Percentiles rank a stretch among this genome's conserved stretches.
Evolutionary conservation across 2,113 vertebrate species (phyloP).

Genomic region (Heptranchias perlo): DNA sequence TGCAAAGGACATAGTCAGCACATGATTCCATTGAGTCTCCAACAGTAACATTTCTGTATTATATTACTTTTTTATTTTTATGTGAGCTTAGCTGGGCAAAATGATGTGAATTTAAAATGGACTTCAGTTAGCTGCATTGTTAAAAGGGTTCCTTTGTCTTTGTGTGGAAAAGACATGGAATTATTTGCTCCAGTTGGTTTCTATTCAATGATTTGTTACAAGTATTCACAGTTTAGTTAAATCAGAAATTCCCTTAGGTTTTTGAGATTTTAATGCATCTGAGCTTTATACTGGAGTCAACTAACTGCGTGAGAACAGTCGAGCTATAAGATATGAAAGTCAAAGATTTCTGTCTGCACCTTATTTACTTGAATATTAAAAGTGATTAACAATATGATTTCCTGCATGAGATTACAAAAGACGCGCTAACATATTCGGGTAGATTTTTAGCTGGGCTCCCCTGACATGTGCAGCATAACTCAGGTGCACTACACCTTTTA

Average conservation of each 20-base stretch:
- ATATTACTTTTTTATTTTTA: background rate
- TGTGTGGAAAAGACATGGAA: background rate
- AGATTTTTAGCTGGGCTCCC: background rate
- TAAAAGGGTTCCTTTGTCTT: background rate
- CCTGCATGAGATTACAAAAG: background rate
- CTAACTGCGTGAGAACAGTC: background rate
- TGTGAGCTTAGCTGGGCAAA: background rate
- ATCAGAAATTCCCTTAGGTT: background rate
- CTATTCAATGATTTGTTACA: background rate
- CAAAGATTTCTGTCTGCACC: background rate
- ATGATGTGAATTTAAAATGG: background rate
- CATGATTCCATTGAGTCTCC: background rate
- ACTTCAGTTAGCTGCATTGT: background rate
- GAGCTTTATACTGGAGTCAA: background rate
- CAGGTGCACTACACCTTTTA: background rate
- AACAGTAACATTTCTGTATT: background rate
- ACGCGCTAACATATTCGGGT: background rate
- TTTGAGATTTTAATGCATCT: background rate
- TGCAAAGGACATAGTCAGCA: background rate
- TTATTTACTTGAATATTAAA: background rate
- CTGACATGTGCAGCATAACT: background rate
- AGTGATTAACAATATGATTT: background rate
- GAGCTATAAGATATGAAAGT: background rate
- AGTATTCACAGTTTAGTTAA: background rate
- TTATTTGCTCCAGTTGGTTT: background rate